Conservation (phyloP, 2,797 vertebrate species). For the Bryconaethiops microstoma region DNA sequence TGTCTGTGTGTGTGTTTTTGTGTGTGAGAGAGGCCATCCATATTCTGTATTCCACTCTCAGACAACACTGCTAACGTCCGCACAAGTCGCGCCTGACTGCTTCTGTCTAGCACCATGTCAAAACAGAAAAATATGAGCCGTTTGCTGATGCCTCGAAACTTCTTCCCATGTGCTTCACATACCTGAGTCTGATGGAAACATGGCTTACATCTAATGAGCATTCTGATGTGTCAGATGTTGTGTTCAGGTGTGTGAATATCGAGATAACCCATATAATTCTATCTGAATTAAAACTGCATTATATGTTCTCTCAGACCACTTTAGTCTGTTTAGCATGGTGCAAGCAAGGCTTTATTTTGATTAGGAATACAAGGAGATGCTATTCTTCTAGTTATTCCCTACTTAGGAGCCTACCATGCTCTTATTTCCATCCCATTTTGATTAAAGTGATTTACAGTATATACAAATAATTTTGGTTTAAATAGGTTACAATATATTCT, state of each 20-base stretch:
- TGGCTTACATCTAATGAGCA: slow-evolving; percentile 3
- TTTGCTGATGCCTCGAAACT: slow-evolving; percentile 44
- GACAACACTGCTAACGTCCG: slow-evolving; percentile 37
- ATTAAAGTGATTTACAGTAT: no score
- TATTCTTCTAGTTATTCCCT: no score
- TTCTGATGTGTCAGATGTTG: background rate
- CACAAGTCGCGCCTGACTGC: slow-evolving; percentile 39
- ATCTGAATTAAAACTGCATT: background rate
- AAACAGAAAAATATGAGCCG: slow-evolving; percentile 39
- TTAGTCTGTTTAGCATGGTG: no score
- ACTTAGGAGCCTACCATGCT: no score
- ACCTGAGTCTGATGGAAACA: slow-evolving; percentile 14
- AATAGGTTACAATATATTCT: no score
- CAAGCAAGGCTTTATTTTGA: no score
- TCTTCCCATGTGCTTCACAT: slow-evolving; percentile 21
- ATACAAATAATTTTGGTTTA: no score
- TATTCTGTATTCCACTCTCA: slow-evolving; percentile 34
- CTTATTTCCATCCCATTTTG: no score
- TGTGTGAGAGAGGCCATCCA: slow-evolving; percentile 24
- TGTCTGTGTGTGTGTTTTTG: slow-evolving; percentile 10
- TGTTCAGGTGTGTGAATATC: background rate
- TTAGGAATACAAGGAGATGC: no score
- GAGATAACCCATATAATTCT: background rate
- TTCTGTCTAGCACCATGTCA: slow-evolving; percentile 36
- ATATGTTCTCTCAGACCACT: background rate